Conservation (phyloP, 2,888 invertebrate genomes). For the Crocallis elinguaria region DNA sequence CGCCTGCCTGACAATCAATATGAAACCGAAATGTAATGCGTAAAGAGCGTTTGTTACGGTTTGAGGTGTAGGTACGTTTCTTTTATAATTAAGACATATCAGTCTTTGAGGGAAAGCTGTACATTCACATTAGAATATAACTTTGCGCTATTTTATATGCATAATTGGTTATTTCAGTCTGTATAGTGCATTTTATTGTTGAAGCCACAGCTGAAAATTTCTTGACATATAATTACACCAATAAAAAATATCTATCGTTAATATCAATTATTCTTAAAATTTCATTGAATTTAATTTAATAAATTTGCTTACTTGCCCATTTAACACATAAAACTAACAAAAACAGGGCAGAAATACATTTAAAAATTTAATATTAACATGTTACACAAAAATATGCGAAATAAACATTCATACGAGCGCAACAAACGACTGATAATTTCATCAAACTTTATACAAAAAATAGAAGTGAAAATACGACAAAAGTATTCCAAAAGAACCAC, state of each 20-base stretch:
- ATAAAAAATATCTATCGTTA: not conserved
- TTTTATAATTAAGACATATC: not conserved
- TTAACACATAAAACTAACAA: not conserved
- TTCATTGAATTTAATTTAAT: not conserved
- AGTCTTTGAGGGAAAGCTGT: constrained; percentile 3
- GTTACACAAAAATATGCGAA: constrained; percentile 5
- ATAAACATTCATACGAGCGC: constrained; percentile 22
- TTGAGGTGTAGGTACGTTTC: too few species aligned
- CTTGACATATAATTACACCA: not conserved
- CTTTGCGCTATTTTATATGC: constrained; percentile 4
- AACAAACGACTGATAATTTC: constrained; percentile 30
- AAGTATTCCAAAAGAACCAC: constrained; percentile 49
- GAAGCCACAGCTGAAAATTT: constrained; percentile 4
- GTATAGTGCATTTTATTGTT: constrained; percentile 9
- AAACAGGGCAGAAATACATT: not conserved
- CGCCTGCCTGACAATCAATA: too few species aligned
- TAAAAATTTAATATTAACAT: constrained; percentile 24
- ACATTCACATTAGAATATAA: not conserved
- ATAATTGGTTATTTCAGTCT: not conserved
- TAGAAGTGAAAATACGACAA: constrained; percentile 33
- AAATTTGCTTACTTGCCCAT: not conserved
- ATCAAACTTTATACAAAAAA: constrained; percentile 38
- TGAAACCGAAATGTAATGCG: too few species aligned
- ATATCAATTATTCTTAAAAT: not conserved
- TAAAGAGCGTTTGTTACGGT: too few species aligned